phyloP scores from a whole-genome alignment of 2,113 vertebrate species.

The Melanerpes formicivorus region DNA sequence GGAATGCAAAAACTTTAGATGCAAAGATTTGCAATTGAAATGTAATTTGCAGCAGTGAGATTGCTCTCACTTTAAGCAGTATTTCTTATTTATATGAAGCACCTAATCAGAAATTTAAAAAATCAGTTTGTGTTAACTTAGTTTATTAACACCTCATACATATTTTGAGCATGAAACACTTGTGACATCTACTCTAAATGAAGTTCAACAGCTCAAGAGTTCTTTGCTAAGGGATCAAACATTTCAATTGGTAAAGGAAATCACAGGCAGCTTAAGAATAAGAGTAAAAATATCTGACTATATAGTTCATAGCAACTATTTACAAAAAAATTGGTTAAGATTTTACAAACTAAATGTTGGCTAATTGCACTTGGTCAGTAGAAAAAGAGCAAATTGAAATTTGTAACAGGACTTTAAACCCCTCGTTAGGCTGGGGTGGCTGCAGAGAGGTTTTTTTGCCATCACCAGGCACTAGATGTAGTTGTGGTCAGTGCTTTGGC shows the following conservation, averaged over 20 bases:
- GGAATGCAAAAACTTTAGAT: too few species aligned
- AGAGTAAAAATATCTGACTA: neutral
- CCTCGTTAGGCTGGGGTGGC: neutral
- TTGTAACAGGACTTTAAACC: neutral
- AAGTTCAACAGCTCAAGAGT: neutral
- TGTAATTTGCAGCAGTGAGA: constrained; percentile 31
- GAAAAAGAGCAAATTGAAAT: neutral
- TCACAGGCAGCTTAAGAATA: neutral
- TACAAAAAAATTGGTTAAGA: neutral
- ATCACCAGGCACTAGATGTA: fast-evolving
- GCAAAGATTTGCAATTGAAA: constrained; percentile 50
- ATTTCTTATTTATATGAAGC: constrained; percentile 17
- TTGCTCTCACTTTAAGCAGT: neutral
- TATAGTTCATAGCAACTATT: neutral
- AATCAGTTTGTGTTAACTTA: neutral
- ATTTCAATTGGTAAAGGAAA: neutral
- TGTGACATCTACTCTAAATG: neutral
- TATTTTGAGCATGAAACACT: constrained; percentile 11
- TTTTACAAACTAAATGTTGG: neutral
- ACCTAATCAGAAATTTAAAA: neutral
- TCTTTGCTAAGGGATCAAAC: neutral
- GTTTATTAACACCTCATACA: constrained; percentile 16
- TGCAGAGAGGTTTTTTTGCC: neutral
- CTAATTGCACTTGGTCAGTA: neutral
- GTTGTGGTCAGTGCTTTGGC: neutral